Conservation (phyloP, 2,888 invertebrate genomes). For the Stenolophus ochropezus region DNA sequence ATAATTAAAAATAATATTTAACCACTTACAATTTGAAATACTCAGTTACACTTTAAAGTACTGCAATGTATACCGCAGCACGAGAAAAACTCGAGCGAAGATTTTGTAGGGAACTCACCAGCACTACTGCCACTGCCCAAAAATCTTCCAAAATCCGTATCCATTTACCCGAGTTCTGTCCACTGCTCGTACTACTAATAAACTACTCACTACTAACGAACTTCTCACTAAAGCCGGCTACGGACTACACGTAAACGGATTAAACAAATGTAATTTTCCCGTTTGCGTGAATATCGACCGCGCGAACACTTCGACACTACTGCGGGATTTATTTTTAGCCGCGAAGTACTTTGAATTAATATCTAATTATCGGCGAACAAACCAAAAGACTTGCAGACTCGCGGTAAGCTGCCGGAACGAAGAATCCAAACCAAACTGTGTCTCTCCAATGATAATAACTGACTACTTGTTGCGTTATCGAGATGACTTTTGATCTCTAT, state of each 20-base stretch:
- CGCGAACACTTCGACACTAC: conserved; percentile 30
- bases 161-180: neutral
- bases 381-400: conserved; percentile 30
- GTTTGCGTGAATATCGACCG: conserved; percentile 51
- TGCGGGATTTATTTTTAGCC: conserved; percentile 45
- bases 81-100: too few relatives aligned
- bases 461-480: neutral
- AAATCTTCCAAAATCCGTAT: conserved; percentile 51
- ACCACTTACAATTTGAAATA: too few relatives aligned
- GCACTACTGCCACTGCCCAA: neutral
- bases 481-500: neutral
- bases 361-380: conserved; percentile 53
- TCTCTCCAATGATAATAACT: neutral
- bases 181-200: neutral
- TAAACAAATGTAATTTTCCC: conserved; percentile 29
- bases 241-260: conserved; percentile 8
- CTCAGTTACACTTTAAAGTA: too few relatives aligned
- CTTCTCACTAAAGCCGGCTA: neutral
- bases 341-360: conserved; percentile 58
- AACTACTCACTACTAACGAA: neutral
- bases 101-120: conserved; percentile 19
- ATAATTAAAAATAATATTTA: too few relatives aligned
- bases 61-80: too few relatives aligned
- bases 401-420: neutral
- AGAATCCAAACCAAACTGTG: neutral